phyloP scores from a whole-genome alignment of 2,797 vertebrate genomes.

The Rhynchotus rufescens region DNA sequence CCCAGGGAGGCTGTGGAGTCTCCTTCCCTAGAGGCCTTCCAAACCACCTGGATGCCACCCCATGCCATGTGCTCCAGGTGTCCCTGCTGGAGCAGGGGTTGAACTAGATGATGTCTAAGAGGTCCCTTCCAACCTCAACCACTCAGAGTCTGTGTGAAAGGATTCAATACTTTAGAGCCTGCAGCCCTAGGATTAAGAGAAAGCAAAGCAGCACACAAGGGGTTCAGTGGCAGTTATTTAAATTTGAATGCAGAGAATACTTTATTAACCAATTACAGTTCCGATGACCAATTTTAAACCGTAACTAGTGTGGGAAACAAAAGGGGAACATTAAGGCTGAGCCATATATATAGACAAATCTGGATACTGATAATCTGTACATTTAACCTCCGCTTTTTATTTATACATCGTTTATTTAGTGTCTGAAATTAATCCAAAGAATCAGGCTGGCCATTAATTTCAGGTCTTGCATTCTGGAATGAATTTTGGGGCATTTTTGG shows the following conservation, averaged over 20 bases:
- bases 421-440: conserved; percentile 50
- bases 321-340: conserved; percentile 76
- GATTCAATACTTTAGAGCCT: not conserved
- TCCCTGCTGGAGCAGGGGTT: too few relatives aligned
- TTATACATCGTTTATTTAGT: conserved; percentile 71
- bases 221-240: conserved; percentile 59
- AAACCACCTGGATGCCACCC: too few relatives aligned
- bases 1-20: too few relatives aligned
- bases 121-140: too few relatives aligned
- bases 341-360: conserved; percentile 78
- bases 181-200: not conserved
- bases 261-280: conserved; percentile 85
- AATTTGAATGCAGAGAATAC: conserved; percentile 84
- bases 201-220: conserved; percentile 14
- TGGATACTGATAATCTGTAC: conserved; percentile 77
- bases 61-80: too few relatives aligned
- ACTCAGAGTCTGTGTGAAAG: not conserved
- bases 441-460: conserved; percentile 16
- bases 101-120: too few relatives aligned
- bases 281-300: conserved; percentile 75
- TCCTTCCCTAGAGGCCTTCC: too few relatives aligned
- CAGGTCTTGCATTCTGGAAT: conserved; percentile 9
- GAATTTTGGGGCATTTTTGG: not conserved
- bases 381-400: conserved; percentile 79
- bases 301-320: conserved; percentile 74